A percentile compares a stretch with the other conserved stretches of the same genome.
phyloP scores from a whole-genome alignment of 2,113 vertebrate species.

The Clarias gariepinus region DNA sequence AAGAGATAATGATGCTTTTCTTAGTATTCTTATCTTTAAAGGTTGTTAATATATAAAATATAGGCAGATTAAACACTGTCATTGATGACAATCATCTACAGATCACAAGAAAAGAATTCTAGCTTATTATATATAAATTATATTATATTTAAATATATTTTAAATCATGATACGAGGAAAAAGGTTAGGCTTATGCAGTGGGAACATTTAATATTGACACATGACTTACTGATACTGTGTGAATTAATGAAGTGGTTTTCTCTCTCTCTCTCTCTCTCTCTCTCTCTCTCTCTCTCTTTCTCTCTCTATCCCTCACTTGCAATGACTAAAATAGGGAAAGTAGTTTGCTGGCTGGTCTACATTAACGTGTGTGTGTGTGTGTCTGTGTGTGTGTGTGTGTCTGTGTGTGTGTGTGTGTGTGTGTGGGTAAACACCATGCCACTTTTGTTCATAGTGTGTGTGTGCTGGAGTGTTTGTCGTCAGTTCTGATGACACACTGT shows the following conservation, averaged over 20 bases:
- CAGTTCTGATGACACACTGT: conserved; percentile 1
- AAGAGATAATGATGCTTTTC: background rate
- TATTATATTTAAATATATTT: too few species aligned
- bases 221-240: background rate
- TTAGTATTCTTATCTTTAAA: background rate
- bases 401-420: conserved; percentile 15
- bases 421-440: conserved; percentile 17
- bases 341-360: conserved; percentile 31
- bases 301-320: background rate
- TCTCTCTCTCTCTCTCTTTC: background rate
- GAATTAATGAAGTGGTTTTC: background rate
- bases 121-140: too few species aligned
- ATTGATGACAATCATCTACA: background rate
- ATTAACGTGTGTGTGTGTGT: background rate
- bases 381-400: background rate
- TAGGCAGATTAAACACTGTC: too few species aligned
- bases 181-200: background rate
- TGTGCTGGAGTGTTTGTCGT: conserved; percentile 25
- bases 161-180: background rate
- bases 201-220: background rate
- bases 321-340: conserved; percentile 64
- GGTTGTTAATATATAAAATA: background rate
- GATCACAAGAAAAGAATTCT: background rate
- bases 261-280: background rate
- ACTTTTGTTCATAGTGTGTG: conserved; percentile 22